Evolutionary conservation across 2,113 vertebrate species (phyloP).

Genomic region (Sceloporus undulatus): DNA sequence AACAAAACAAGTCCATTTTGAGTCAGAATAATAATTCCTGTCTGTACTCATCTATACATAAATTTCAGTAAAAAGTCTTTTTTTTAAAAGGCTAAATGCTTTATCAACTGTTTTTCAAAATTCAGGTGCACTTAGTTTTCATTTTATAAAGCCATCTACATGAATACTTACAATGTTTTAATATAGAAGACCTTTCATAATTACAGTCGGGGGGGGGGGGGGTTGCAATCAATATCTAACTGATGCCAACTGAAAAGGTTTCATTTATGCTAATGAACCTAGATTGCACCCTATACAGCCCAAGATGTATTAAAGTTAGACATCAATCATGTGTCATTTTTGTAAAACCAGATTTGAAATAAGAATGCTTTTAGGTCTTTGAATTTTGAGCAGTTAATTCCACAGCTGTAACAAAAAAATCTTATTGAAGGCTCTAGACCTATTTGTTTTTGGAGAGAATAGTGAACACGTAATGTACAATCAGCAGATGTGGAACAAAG

Average conservation of each 20-base stretch:
- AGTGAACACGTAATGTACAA: conserved; percentile 59
- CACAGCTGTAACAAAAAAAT: conserved; percentile 61
- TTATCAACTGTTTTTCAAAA: not conserved
- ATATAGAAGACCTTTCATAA: not conserved
- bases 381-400: conserved; percentile 60
- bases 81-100: not conserved
- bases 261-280: conserved; percentile 18
- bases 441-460: conserved; percentile 68
- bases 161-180: conserved; percentile 4
- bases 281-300: not conserved
- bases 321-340: conserved; percentile 44
- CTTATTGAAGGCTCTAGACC: conserved; percentile 71
- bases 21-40: not conserved
- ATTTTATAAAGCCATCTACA: not conserved
- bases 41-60: not conserved
- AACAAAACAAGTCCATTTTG: not conserved
- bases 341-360: conserved; percentile 51
- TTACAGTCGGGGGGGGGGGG: conserved; percentile 25
- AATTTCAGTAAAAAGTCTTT: not conserved
- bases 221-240: conserved; percentile 1
- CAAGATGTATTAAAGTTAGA: not conserved
- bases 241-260: conserved; percentile 16
- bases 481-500: conserved; percentile 71
- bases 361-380: conserved; percentile 28
- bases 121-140: conserved; percentile 1